Evolutionary conservation across 2,888 invertebrate genomes (phyloP), one percentile per base, ranked within the genome.

Genomic region (Agrotis puta): DNA sequence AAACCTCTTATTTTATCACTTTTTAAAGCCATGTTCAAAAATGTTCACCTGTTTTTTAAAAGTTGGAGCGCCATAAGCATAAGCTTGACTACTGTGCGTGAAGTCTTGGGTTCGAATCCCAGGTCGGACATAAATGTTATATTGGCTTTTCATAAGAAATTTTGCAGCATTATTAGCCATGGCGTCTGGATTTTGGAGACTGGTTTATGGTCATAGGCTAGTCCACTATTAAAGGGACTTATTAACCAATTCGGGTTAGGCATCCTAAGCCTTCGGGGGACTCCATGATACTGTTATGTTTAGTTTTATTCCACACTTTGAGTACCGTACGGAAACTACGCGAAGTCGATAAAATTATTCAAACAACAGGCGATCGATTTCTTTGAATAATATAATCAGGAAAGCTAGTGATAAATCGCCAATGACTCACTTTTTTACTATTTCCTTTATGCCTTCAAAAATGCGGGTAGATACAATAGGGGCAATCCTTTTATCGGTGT

Each of bases 391-490:
- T n/a, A 11, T 11, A 2, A 27, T 2, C 14, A 53, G 53, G 33
- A 63, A 53, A 14, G 18, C 54, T 6, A 7, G 22, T 59, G 13
- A 1, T 63, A 33, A 53, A 16, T 53, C 18, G 13, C 18, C 18
- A 20, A 64, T 70, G 70, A 48, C 27, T 64, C 64, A 71, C 22
- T 33, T 50, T 45, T 50, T 56, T 16, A 18, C 7, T 3, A 27
- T 16, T 14, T 4, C 4, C 9, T 50, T 2, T 14, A 2, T n/a
- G 9, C 39, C 11, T 47, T 14, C 5, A 57, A 57, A 64, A 72
- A 72, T 39, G 22, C 33, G 14, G 51, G 50, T 72, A 45, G 5
- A 45, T 14, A 73, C 50, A 66, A 66, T 54, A 45, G 45, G 33
- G 45, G 24, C 39, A 56, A 47, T 43, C 39, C 61, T 64, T 69